A percentile compares a stretch with the other conserved stretches of the same genome.
phyloP scores from a whole-genome alignment of 2,888 invertebrate genomes.

The Polyploca ridens region DNA sequence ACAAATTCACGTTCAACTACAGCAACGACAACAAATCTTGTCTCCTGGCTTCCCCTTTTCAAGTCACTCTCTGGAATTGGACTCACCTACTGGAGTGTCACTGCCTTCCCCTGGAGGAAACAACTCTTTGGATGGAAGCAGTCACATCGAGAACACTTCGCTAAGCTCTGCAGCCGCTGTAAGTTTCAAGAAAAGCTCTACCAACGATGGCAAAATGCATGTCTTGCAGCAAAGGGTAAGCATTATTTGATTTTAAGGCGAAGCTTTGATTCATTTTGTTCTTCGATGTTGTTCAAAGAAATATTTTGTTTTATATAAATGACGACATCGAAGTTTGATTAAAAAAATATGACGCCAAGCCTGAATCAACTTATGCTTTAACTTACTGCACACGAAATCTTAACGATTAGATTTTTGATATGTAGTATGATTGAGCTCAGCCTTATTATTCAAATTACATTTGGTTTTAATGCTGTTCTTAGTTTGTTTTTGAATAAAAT shows the following conservation, averaged over 20 bases:
- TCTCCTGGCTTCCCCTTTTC: conserved; percentile 86
- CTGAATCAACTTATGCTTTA: conserved; percentile 84
- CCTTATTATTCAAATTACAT: conserved; percentile 48
- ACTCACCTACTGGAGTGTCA: conserved; percentile 90
- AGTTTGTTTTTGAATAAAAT: background rate
- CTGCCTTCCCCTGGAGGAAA: conserved; percentile 92
- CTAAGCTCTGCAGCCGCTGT: conserved; percentile 88
- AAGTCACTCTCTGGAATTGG: conserved; percentile 88
- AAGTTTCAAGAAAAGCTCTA: conserved; percentile 86
- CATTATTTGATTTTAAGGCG: conserved; percentile 85
- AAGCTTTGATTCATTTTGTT: conserved; percentile 76
- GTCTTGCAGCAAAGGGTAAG: conserved; percentile 96
- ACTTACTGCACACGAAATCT: conserved; percentile 57
- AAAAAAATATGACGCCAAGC: conserved; percentile 73
- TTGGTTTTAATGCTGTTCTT: conserved; percentile 27
- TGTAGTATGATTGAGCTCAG: conserved; percentile 58
- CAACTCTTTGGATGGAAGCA: conserved; percentile 87
- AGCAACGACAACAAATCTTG: conserved; percentile 86
- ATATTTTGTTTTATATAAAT: no score
- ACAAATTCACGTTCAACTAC: conserved; percentile 89
- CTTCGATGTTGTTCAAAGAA: conserved; percentile 53
- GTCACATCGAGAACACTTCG: conserved; percentile 84
- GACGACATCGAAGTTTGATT: conserved; percentile 59
- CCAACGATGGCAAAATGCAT: conserved; percentile 85
- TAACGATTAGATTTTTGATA: conserved; percentile 38